Conservation (phyloP, 1,140 invertebrate genomes). For the Alviniconcha marisindica region DNA sequence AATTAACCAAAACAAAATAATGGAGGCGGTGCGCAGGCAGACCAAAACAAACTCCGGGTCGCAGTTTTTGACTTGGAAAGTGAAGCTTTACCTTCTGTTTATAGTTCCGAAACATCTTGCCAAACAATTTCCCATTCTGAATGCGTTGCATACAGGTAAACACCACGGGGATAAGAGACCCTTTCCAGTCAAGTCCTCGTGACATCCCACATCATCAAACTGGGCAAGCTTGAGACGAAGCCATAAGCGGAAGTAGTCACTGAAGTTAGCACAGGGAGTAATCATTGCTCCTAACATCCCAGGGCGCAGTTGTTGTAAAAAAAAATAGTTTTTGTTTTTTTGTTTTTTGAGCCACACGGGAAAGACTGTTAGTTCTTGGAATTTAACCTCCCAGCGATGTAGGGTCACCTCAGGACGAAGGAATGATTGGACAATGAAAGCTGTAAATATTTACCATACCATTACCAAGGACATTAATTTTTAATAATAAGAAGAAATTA, state of each 20-base stretch:
- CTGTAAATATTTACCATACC: too few relatives aligned
- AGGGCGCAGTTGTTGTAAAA: too few relatives aligned
- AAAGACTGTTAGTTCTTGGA: too few relatives aligned
- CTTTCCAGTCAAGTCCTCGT: not conserved
- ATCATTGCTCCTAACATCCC: not conserved
- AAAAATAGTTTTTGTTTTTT: too few relatives aligned
- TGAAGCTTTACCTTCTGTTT: conserved; percentile 12
- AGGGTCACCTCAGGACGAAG: too few relatives aligned
- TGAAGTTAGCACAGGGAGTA: conserved; percentile 7
- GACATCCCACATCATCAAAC: conserved; percentile 31
- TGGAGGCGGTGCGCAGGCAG: not conserved
- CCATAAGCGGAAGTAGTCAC: conserved; percentile 26
- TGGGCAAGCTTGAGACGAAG: not conserved
- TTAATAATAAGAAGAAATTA: too few relatives aligned
- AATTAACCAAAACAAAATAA: too few relatives aligned
- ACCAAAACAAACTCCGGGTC: not conserved
- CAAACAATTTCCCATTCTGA: conserved; percentile 53
- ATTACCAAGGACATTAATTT: too few relatives aligned
- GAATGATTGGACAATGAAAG: too few relatives aligned
- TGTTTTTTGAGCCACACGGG: too few relatives aligned
- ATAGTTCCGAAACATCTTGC: conserved; percentile 44
- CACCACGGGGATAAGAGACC: not conserved
- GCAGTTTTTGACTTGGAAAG: not conserved
- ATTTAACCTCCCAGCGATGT: too few relatives aligned
- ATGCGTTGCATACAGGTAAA: not conserved